A percentile compares a stretch with the other conserved stretches of the same genome.
Conservation (phyloP, 2,113 vertebrate genomes). For the Indri indri region DNA sequence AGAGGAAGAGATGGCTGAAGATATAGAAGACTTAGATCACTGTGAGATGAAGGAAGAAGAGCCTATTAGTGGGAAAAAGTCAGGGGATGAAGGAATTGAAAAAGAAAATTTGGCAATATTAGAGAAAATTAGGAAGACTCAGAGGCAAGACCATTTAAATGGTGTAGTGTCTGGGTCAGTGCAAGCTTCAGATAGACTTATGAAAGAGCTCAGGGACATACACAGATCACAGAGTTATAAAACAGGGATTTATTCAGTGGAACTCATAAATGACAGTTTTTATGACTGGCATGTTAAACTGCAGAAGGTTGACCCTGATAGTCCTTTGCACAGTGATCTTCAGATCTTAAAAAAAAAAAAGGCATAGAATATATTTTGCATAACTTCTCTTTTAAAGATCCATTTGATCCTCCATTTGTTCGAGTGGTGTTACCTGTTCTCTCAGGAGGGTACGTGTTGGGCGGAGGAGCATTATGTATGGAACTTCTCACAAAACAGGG, state of each 20-base stretch:
- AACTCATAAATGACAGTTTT: constrained; percentile 97
- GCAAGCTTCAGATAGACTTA: constrained; percentile 98
- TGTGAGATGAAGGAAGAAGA: constrained; percentile 99
- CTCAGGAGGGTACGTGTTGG: not conserved
- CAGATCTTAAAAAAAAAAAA: too few relatives aligned
- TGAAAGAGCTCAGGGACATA: constrained; percentile 99
- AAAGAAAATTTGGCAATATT: too few relatives aligned
- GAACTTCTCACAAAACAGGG: constrained; percentile 84
- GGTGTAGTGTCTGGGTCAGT: constrained; percentile 99
- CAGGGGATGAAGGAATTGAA: constrained; percentile 97
- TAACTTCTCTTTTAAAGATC: too few relatives aligned
- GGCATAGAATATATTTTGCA: too few relatives aligned
- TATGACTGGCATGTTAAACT: constrained; percentile 99
- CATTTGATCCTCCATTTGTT: not conserved
- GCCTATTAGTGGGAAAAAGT: constrained; percentile 94
- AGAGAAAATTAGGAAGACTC: too few relatives aligned
- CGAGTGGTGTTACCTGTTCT: not conserved
- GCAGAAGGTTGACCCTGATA: constrained; percentile 85
- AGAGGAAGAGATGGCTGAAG: constrained; percentile 95
- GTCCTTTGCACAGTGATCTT: too few relatives aligned
- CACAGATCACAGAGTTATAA: constrained; percentile 99
- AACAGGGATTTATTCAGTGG: constrained; percentile 99
- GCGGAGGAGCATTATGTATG: not conserved
- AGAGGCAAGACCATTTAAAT: too few relatives aligned
- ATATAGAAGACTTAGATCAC: constrained; percentile 97